Base-by-base conservation (phyloP, 1,140 invertebrate species). In the Calephelis virginiensis region DNA sequence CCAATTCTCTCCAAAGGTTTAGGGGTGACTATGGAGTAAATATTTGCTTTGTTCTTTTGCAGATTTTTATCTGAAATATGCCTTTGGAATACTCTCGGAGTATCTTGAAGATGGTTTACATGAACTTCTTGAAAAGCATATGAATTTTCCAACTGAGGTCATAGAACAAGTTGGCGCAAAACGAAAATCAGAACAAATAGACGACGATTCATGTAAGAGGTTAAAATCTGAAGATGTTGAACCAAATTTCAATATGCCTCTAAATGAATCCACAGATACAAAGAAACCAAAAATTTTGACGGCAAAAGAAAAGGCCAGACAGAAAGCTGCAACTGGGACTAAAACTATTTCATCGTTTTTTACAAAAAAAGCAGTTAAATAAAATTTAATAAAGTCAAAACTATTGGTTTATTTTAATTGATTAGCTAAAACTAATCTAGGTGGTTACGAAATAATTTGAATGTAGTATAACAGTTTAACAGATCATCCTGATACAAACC, bases 321-420 rank as follows among this genome's bases (percentile, higher is more conserved):
- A 95, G 70, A 96, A 95, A 80, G 94, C 95, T 66, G 95, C 95
- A 37, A 92, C 91, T 75, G 94, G 95, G 50, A 94, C 94, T 17
- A 96, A 96, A 87, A 95, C 92, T 75, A 96, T 96, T 79, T 93
- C 94, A 37, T 94, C 93, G 60, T 96, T 96, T 85, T 96, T 96
- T 79, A 73, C 73, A 10, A 92, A 91, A 72, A 91, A 91, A 71
- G 7, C 40, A 88, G 38, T 70, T 66, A 71, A 77, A 60, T 10
- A 11, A 1, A 46, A 56, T 8, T 66, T 43, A 43, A 9, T 8
- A 43, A 43, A 0, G 5, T 7, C 8, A 7, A 40, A 7, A 0
- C 5, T 40, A 2, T 40, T 28, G 28, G n/a, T n/a, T n/a, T n/a
- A n/a, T n/a, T n/a, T n/a, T n/a, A n/a, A n/a, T n/a, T n/a, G n/a